These are phyloP conservation scores for Raja brachyura DNA, from an alignment of 2,113 vertebrate species.

Conservation along the genomic window DNA sequence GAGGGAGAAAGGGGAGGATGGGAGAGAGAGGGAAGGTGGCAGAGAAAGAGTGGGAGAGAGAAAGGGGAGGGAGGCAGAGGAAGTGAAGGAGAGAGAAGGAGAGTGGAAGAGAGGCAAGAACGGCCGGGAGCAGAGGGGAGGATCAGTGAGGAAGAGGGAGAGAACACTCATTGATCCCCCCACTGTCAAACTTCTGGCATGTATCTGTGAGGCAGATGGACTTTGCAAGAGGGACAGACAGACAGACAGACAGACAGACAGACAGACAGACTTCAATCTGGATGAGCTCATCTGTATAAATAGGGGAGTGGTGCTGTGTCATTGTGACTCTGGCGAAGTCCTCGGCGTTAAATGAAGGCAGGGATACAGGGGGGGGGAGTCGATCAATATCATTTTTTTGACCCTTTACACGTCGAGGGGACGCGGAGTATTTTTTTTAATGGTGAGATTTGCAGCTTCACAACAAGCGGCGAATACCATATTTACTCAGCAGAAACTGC, in stretches of 20 bases:
- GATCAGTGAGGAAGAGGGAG: not conserved
- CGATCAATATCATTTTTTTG: conserved; percentile 14
- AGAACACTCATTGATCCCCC: not conserved
- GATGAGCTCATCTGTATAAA: conserved; percentile 18
- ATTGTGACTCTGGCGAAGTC: conserved; percentile 8
- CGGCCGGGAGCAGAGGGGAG: not conserved
- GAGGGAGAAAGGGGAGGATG: too few relatives aligned
- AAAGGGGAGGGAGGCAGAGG: too few relatives aligned
- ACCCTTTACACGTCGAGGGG: not conserved
- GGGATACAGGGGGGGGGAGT: not conserved
- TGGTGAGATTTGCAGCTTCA: not conserved
- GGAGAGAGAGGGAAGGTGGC: too few relatives aligned
- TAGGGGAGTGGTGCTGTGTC: not conserved
- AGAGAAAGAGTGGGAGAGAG: too few relatives aligned
- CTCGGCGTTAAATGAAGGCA: conserved; percentile 15
- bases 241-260: too few relatives aligned
- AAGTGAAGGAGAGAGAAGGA: too few relatives aligned
- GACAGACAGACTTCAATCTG: conserved; percentile 34
- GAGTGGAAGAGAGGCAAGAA: too few relatives aligned
- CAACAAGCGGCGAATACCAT: not conserved
- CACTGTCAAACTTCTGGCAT: not conserved
- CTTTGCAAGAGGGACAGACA: conserved; percentile 34
- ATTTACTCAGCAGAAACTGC: not conserved
- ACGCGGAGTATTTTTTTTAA: not conserved
- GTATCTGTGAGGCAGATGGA: not conserved